Evolutionary conservation across 2,888 invertebrate species (phyloP).

Genomic region (Papilio gigon): DNA sequence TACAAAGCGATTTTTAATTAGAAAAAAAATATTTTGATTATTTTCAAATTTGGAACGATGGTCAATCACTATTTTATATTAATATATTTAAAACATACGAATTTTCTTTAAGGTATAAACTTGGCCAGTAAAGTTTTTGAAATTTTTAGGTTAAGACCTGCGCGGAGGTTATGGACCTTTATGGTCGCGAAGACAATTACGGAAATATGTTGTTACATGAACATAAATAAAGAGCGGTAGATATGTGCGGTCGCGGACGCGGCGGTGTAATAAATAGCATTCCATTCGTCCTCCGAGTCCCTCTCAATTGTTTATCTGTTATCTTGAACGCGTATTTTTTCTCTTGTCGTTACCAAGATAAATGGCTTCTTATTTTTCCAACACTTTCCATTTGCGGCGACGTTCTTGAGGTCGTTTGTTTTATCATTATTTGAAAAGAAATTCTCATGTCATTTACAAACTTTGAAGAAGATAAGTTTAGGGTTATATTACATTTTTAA

Average conservation of each 20-base stretch:
- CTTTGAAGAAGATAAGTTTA: slow-evolving; percentile 4
- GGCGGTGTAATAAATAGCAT: slow-evolving; percentile 25
- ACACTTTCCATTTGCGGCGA: neutral
- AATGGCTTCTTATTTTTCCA: slow-evolving; percentile 21
- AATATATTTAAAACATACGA: too few species aligned
- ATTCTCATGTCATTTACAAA: slow-evolving; percentile 9
- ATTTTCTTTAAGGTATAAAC: too few species aligned
- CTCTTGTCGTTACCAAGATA: slow-evolving; percentile 18
- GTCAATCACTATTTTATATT: too few species aligned
- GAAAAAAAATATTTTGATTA: too few species aligned
- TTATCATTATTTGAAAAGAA: slow-evolving; percentile 13
- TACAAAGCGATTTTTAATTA: too few species aligned
- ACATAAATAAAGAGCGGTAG: slow-evolving; percentile 17
- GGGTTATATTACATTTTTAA: neutral
- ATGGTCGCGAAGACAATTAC: too few species aligned
- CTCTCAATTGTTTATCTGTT: slow-evolving; percentile 36
- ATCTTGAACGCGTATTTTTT: slow-evolving; percentile 38
- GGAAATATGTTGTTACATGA: too few species aligned
- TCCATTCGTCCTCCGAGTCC: slow-evolving; percentile 23
- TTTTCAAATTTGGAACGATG: too few species aligned
- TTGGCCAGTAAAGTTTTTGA: too few species aligned
- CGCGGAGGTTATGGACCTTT: too few species aligned
- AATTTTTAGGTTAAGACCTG: too few species aligned
- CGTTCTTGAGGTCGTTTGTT: neutral
- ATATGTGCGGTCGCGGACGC: slow-evolving; percentile 13